Conservation (phyloP, 2,888 invertebrate genomes). For the Melanotus villosus region DNA sequence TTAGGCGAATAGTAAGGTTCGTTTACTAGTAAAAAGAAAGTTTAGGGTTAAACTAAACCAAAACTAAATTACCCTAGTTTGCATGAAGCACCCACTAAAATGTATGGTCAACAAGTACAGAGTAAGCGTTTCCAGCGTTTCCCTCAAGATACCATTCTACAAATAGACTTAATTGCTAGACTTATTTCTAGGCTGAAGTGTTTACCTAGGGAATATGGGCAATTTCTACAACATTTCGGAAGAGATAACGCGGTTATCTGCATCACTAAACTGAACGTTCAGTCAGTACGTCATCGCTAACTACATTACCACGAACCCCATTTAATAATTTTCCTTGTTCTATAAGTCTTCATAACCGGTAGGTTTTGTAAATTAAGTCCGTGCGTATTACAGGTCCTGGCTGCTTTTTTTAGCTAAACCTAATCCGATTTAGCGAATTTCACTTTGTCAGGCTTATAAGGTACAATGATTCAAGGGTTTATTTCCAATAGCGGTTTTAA, state of each 20-base stretch:
- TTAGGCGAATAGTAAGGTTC: background rate
- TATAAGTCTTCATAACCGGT: slow-evolving; percentile 4
- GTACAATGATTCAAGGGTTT: slow-evolving; percentile 19
- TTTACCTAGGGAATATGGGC: slow-evolving; percentile 28
- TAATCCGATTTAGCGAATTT: slow-evolving; percentile 28
- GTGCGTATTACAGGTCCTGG: background rate
- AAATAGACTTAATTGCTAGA: slow-evolving; percentile 16
- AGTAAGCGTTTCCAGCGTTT: background rate
- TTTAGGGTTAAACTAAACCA: slow-evolving; percentile 22
- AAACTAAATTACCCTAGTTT: slow-evolving; percentile 19
- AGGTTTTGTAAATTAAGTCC: slow-evolving; percentile 4
- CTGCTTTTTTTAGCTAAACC: slow-evolving; percentile 3
- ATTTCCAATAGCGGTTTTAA: slow-evolving; percentile 5
- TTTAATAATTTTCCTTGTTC: slow-evolving; percentile 29
- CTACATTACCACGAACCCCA: slow-evolving; percentile 20
- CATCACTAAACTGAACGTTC: slow-evolving; percentile 23
- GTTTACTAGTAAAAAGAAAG: background rate
- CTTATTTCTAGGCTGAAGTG: slow-evolving; percentile 17
- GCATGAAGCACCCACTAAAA: slow-evolving; percentile 17
- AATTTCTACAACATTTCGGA: slow-evolving; percentile 25
- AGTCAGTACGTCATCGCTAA: slow-evolving; percentile 18
- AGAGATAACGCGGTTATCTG: slow-evolving; percentile 28
- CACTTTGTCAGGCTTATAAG: slow-evolving; percentile 25
- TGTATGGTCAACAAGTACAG: slow-evolving; percentile 13
- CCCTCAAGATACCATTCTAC: slow-evolving; percentile 7